Conservation (phyloP, 2,888 invertebrate genomes). For the Harmothoe impar region DNA sequence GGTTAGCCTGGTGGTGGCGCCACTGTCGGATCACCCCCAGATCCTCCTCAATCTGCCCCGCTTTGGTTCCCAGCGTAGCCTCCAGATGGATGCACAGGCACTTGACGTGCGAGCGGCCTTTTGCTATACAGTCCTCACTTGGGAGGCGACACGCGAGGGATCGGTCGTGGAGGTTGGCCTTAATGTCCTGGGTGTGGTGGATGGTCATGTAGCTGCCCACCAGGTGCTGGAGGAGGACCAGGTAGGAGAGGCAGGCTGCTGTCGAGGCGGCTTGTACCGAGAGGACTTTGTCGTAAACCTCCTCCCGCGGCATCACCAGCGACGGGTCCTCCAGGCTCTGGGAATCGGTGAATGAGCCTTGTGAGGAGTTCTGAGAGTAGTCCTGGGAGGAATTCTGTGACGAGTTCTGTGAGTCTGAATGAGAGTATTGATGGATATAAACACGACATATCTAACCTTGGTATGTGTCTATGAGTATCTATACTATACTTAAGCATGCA, state of each 20-base stretch:
- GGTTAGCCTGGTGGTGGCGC: conserved; percentile 3
- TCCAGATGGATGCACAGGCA: conserved; percentile 25
- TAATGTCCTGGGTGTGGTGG: neutral
- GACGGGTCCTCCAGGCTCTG: neutral
- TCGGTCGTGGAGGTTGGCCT: neutral
- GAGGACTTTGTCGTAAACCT: neutral
- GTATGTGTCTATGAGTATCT: no score
- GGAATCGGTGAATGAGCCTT: neutral
- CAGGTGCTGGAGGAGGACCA: neutral
- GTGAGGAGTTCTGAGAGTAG: conserved; percentile 11
- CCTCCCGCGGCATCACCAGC: neutral
- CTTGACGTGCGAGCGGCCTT: neutral
- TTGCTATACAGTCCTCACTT: neutral
- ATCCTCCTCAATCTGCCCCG: neutral
- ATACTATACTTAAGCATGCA: no score
- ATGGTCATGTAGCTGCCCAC: conserved; percentile 35
- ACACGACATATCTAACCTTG: no score
- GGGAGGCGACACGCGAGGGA: neutral
- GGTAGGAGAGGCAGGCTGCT: neutral
- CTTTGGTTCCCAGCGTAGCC: neutral
- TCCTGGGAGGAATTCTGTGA: neutral
- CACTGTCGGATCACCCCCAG: conserved; percentile 1
- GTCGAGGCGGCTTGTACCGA: neutral
- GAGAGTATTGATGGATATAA: no score
- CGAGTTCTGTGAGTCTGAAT: neutral